Conservation (phyloP, 2,888 invertebrate genomes). For the Noctua comes region DNA sequence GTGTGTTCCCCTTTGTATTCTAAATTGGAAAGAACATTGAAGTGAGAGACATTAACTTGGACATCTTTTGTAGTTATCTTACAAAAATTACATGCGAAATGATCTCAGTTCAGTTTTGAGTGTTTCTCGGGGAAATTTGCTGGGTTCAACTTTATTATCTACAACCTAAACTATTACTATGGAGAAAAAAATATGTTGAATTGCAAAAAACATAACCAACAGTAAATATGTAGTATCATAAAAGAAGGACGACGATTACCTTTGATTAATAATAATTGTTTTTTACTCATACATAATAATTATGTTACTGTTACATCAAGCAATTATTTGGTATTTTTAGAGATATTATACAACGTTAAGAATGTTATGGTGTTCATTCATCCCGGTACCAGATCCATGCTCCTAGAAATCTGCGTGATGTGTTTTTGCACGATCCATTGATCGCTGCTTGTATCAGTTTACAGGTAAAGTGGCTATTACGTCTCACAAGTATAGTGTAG, state of each 20-base stretch:
- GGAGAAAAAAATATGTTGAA: background rate
- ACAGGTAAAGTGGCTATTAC: slow-evolving; percentile 7
- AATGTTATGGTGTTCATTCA: slow-evolving; percentile 5
- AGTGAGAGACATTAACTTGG: background rate
- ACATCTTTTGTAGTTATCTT: background rate
- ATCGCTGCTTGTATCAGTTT: slow-evolving; percentile 6
- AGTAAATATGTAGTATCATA: background rate
- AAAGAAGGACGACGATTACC: background rate
- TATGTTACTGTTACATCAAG: background rate
- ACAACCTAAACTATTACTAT: background rate
- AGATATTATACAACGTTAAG: background rate
- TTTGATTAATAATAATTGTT: background rate
- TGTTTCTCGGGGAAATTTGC: background rate
- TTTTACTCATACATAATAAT: background rate
- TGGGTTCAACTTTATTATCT: background rate
- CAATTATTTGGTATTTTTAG: slow-evolving; percentile 3
- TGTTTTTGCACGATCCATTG: background rate
- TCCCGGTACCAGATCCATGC: background rate
- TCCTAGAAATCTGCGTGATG: slow-evolving; percentile 7
- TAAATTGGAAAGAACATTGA: background rate
- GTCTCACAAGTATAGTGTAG: background rate
- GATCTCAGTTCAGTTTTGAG: background rate
- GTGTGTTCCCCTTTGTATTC: background rate
- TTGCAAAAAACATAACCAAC: too few species aligned
- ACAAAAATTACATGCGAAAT: background rate